A percentile compares a stretch with the other conserved stretches of the same genome.
These are phyloP conservation scores for Gadus chalcogrammus DNA, from an alignment of 2,113 vertebrate species.

Conservation along the genomic window DNA sequence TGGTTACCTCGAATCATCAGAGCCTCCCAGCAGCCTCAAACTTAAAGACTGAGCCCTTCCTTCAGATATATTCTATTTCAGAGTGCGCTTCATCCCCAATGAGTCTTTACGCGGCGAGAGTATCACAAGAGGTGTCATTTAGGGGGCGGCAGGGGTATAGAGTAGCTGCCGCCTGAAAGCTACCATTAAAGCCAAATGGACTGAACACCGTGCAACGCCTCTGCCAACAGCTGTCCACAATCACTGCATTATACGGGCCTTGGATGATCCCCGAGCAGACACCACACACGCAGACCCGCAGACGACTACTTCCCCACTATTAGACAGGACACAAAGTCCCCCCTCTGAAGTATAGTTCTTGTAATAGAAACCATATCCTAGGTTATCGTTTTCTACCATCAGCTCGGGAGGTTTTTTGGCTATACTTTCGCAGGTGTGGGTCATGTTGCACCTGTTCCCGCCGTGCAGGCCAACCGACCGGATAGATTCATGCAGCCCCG, in stretches of 20 bases:
- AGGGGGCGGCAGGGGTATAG: conserved; percentile 70
- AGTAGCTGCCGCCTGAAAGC: conserved; percentile 71
- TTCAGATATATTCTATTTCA: conserved; percentile 72
- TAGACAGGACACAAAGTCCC: conserved; percentile 21
- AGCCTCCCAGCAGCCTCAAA: conserved; percentile 31
- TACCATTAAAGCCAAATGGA: conserved; percentile 76
- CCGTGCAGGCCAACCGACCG: conserved; percentile 7
- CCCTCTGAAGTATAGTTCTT: not conserved
- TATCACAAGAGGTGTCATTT: conserved; percentile 76
- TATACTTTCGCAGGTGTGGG: not conserved
- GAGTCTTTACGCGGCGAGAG: conserved; percentile 66
- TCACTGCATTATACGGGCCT: conserved; percentile 52
- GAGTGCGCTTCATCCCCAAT: conserved; percentile 52
- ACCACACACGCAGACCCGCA: conserved; percentile 16
- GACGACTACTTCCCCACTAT: not conserved
- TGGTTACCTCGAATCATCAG: conserved; percentile 40
- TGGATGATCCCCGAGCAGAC: not conserved
- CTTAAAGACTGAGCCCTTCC: conserved; percentile 66
- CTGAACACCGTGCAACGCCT: conserved; percentile 68
- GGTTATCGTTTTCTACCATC: not conserved
- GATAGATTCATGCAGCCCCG: not conserved
- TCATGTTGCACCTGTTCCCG: conserved; percentile 36
- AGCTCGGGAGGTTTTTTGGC: not conserved
- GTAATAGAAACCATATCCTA: too few species aligned
- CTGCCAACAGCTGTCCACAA: conserved; percentile 72